phyloP scores from a whole-genome alignment of 1,140 invertebrate genomes.

The Epicauta chinensis region DNA sequence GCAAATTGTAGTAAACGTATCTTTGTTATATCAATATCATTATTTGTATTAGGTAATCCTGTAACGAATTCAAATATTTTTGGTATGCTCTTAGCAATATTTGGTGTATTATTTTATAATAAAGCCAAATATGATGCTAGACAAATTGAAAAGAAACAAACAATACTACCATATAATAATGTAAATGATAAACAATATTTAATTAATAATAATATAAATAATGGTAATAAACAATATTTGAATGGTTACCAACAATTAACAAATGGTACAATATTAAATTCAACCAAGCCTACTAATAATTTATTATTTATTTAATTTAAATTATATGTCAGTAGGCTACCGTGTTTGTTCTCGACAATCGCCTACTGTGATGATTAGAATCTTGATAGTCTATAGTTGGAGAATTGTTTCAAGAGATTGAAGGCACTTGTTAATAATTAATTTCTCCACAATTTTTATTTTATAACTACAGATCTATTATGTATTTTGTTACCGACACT shows the following conservation, averaged over 20 bases:
- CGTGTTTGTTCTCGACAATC: too few species aligned
- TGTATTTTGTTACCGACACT: too few species aligned
- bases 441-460: too few species aligned
- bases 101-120: slow-evolving; percentile 89
- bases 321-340: too few species aligned
- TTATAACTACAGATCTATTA: too few species aligned
- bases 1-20: slow-evolving; percentile 94
- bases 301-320: slow-evolving; percentile 26
- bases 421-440: too few species aligned
- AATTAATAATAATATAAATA: slow-evolving; percentile 16
- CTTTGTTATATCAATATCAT: slow-evolving; percentile 83
- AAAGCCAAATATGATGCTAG: slow-evolving; percentile 70
- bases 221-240: slow-evolving; percentile 8
- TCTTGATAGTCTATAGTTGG: too few species aligned
- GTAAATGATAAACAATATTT: slow-evolving; percentile 32
- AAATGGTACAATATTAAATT: slow-evolving; percentile 17
- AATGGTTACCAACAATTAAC: slow-evolving; percentile 14
- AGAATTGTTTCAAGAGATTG: too few species aligned
- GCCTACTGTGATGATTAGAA: too few species aligned
- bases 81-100: slow-evolving; percentile 86
- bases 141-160: slow-evolving; percentile 46
- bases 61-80: slow-evolving; percentile 81
- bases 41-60: slow-evolving; percentile 86
- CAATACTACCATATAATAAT: slow-evolving; percentile 49
- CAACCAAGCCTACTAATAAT: slow-evolving; percentile 22